A percentile compares a stretch with the other conserved stretches of the same genome.
phyloP scores from a whole-genome alignment of 2,113 vertebrate genomes.

The Tachysurus vachellii region DNA sequence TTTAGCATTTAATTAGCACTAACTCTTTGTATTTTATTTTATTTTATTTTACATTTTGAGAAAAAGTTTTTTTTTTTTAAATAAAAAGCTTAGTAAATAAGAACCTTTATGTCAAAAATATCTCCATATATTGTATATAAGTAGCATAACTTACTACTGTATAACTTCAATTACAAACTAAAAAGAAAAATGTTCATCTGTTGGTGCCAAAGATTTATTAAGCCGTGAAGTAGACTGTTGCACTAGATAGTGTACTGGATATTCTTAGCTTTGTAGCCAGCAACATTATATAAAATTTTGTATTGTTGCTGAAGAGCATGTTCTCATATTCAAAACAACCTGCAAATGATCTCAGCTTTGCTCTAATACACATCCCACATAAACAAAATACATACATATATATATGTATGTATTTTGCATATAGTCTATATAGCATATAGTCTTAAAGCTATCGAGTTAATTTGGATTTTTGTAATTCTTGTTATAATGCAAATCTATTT shows the following conservation, averaged over 20 bases:
- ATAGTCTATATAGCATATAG: neutral
- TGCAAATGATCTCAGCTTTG: slow-evolving; percentile 35
- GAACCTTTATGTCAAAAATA: neutral
- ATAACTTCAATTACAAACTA: neutral
- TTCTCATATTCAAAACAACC: slow-evolving; percentile 32
- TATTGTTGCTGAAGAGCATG: slow-evolving; percentile 43
- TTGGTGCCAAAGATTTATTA: slow-evolving; percentile 29
- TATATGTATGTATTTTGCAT: no score
- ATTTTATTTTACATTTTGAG: neutral
- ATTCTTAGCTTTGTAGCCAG: slow-evolving; percentile 47
- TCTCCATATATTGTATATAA: neutral
- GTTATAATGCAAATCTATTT: slow-evolving; percentile 14
- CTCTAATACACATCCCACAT: slow-evolving; percentile 16
- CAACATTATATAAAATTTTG: slow-evolving; percentile 42
- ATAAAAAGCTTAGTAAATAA: neutral
- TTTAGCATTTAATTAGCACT: neutral
- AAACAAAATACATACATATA: neutral
- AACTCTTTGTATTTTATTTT: no score
- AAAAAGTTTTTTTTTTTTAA: no score
- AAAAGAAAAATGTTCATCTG: slow-evolving; percentile 21
- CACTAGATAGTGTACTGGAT: slow-evolving; percentile 42
- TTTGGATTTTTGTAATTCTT: slow-evolving; percentile 6
- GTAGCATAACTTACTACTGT: neutral
- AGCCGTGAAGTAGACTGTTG: slow-evolving; percentile 31
- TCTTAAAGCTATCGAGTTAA: neutral